Base-by-base conservation (phyloP, 2,113 vertebrate genomes). In the Rhombomys opimus region DNA sequence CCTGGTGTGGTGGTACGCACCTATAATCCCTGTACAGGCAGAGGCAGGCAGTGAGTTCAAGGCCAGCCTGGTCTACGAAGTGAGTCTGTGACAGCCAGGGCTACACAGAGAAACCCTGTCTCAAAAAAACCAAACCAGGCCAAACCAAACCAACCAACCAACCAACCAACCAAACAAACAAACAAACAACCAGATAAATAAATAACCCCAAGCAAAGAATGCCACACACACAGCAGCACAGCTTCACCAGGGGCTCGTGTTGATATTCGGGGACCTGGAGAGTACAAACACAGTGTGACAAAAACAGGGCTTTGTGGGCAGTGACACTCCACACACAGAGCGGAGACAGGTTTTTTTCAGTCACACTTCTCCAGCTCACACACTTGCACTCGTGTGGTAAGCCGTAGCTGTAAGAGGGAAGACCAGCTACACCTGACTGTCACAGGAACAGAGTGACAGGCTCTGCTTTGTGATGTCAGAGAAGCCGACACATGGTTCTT, bases 381-480 rank as follows among this genome's bases (percentile, higher is more conserved):
- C 32, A 35, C 30, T 70, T 32, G 14, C 1, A 11, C 2, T 17
- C 35, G 87, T 12, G 20, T 6, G 70, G 35, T 10, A 92, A 91
- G 76, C 10, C 87, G 22, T 13, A 65, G 73, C 54, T 25, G 11
- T 12, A 77, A 73, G 95, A 23, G 77, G 4, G 27, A 73, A 80
- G 32, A 77, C 13, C 10, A 70, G 73, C 32, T 46, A 54, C 50
- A 22, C 50, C 32, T 41, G 57, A 23, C 32, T 65, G 2, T 17
- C 3, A 20, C 3, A 73, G 87, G 30, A 70, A 32, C 23, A 67
- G 35, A 90, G 30, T 5, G 87, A 23, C 68, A 41, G 87, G 52
- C 59, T 76, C 75, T 75, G 87, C 41, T 54, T 81, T 67, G 67
- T 38, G 15, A 25, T 91, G 88, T 94, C 89, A 87, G 86, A 88